Evolutionary conservation across 2,888 invertebrate genomes (phyloP), one percentile per base, ranked within the genome.

Genomic region (Nemapogon koenigi): DNA sequence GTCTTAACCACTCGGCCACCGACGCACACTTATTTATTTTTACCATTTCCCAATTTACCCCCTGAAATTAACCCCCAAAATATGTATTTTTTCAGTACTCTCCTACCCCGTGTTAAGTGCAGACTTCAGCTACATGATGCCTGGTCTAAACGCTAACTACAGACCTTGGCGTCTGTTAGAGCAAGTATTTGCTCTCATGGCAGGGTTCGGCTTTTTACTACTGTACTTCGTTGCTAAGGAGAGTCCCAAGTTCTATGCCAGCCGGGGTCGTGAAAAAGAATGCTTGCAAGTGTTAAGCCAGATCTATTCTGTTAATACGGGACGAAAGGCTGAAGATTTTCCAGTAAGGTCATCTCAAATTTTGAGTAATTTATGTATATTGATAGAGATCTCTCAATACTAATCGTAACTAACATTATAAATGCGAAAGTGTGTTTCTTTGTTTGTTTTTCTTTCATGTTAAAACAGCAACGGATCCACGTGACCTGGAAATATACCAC

Each of bases 201-300:
- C 41, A 32, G 32, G 25, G 19, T 28, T 17, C 3, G 29, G 22
- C 1, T 37, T 29, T 10, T 16, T 41, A 11, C 7, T 32, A 3
- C 14, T 35, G 3, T n/a, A 36, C 2, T 16, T 33, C n/a, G 14
- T 32, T 13, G 30, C 27, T 13, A 35, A 42, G 29, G 42, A 42
- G 26, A 42, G 42, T 14, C 42, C 42, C 32, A 42, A 42, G 39
- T 42, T 42, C 42, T 39, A 39, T 22, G 33, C 35, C 18, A 42
- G 39, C 18, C 37, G 28, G 29, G 42, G 40, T 7, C 3, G 25
- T 6, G 15, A 35, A 8, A 31, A 35, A 3, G 31, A 40, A 18
- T 31, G 38, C 15, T n/a, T 42, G 30, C 18, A 16, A 22, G 30
- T 33, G n/a, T 16, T 42, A 13, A 27, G 16, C 11, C 18, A 33